These are phyloP conservation scores for Phyllotreta striolata DNA, from an alignment of 2,888 invertebrate species.

Conservation along the genomic window DNA sequence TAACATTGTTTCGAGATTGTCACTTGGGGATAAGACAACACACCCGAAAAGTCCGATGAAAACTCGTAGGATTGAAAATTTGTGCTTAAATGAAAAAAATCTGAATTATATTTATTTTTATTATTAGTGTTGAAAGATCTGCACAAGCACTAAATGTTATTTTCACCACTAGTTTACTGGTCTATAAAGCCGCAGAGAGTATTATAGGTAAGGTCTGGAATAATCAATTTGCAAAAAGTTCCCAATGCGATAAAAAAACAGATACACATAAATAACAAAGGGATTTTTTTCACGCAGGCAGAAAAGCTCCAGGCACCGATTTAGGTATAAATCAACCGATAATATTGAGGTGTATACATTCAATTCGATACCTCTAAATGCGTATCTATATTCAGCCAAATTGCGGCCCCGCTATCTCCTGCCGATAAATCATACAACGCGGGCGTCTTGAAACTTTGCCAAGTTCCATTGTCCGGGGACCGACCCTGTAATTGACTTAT, in stretches of 20 bases:
- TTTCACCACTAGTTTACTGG: slow-evolving; percentile 1
- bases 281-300: slow-evolving; percentile 19
- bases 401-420: slow-evolving; percentile 56
- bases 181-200: not conserved
- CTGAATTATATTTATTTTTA: no score
- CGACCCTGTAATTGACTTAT: slow-evolving; percentile 61
- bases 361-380: slow-evolving; percentile 55
- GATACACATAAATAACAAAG: slow-evolving; percentile 31
- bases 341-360: slow-evolving; percentile 50
- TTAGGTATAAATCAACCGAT: slow-evolving; percentile 47
- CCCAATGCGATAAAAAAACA: slow-evolving; percentile 25
- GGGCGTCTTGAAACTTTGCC: slow-evolving; percentile 61
- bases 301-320: slow-evolving; percentile 34
- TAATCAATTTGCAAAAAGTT: slow-evolving; percentile 28
- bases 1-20: not conserved
- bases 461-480: slow-evolving; percentile 60
- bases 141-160: no score
- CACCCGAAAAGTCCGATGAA: no score
- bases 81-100: no score
- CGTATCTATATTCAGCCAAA: slow-evolving; percentile 58
- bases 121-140: no score
- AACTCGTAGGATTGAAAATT: no score
- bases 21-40: not conserved
- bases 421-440: slow-evolving; percentile 57
- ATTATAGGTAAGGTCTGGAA: slow-evolving; percentile 3